Base-by-base conservation (phyloP, 2,888 invertebrate species). In the Agrochola lota region DNA sequence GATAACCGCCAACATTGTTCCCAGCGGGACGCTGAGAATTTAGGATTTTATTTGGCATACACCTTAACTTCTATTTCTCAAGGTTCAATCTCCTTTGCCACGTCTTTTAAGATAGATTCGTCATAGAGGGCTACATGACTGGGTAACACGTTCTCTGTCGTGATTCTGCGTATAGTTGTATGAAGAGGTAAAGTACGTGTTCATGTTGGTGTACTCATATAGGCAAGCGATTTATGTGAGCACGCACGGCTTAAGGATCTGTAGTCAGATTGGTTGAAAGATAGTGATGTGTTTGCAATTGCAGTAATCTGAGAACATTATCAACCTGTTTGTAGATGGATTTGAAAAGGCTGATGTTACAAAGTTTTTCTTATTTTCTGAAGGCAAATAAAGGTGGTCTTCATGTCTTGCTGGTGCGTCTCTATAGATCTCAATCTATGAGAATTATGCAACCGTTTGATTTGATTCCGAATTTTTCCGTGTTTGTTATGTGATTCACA, bases 1-100 rank as follows among this genome's bases (percentile, higher is more conserved):
- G 96, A 95, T 95, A 95, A 94, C 95, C 94, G 91, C 94, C 94
- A 92, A 94, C 94, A 94, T 94, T 93, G 95, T 93, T 94, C 95
- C 88, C 95, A 94, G 95, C 94, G 94, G 95, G 95, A 89, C 85
- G 87, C 90, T 87, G 86, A 90, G 90, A 92, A 91, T 91, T 91
- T 91, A 85, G 85, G 81, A 77, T 87, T 85, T 86, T 83, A 83
- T 88, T 87, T 72, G 59, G 30, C 81, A 66, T 81, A 74, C 68
- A 87, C 89, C 88, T 87, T 94, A 91, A 72, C n/a, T 55, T 57
- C 57, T 55, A 23, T 55, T 55, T 23, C 55, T 55, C 23, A 95
- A 90, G 86, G 91, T 87, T 88, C 73, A 86, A 77, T 91, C 87
- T 94, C 30, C 72, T 40, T 68, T 81, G 77, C 8, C 55, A 81